A percentile compares a stretch with the other conserved stretches of the same genome.
Conservation (phyloP, 2,113 vertebrate species). For the Camelus bactrianus region DNA sequence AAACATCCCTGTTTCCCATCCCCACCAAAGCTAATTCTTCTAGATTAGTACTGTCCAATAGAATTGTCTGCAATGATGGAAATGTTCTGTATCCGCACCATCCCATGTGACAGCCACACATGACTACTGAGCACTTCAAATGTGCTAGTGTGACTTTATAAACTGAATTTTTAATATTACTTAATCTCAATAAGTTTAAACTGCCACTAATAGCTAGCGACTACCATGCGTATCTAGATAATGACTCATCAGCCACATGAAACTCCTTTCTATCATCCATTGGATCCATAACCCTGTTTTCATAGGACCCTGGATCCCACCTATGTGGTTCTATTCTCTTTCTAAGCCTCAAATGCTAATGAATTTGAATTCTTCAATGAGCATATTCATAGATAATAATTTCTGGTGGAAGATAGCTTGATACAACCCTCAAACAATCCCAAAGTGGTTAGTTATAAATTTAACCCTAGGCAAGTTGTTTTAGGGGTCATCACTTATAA, state of each 20-base stretch:
- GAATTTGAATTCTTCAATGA: neutral
- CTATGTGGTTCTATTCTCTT: neutral
- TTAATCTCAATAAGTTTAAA: slow-evolving; percentile 30
- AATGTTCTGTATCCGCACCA: neutral
- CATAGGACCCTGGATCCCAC: neutral
- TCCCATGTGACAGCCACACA: neutral
- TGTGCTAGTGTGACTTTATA: neutral
- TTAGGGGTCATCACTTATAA: neutral
- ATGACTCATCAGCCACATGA: neutral
- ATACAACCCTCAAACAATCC: neutral
- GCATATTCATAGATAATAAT: neutral
- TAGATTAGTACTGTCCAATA: neutral
- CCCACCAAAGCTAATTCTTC: neutral
- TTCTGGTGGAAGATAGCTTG: neutral
- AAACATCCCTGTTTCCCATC: neutral
- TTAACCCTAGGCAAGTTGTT: neutral
- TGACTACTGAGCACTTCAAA: neutral
- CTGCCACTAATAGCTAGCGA: neutral
- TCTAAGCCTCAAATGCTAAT: neutral
- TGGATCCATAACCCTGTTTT: neutral
- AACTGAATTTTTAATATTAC: neutral
- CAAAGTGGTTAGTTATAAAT: neutral
- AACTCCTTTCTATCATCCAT: neutral
- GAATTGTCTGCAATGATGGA: neutral
- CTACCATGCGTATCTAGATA: neutral